Percentiles rank a stretch among this genome's conserved stretches.
phyloP scores from a whole-genome alignment of 2,888 invertebrate genomes.

The Hypercompe scribonia region DNA sequence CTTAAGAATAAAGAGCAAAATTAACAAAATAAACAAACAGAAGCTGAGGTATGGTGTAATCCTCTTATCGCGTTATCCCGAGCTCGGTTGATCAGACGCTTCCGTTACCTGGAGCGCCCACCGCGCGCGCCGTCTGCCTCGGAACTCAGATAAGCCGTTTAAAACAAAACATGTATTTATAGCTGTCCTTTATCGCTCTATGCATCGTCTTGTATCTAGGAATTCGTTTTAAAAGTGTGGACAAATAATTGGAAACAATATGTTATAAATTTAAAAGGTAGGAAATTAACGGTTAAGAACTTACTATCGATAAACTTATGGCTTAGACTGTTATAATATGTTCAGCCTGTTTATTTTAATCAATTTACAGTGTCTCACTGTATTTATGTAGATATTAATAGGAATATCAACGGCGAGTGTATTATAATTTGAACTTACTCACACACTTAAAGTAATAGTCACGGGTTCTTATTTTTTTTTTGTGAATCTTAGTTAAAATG shows the following conservation, averaged over 20 bases:
- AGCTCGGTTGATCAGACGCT: slow-evolving; percentile 61
- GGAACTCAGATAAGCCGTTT: slow-evolving; percentile 54
- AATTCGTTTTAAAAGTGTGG: slow-evolving; percentile 28
- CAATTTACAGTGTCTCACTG: no score
- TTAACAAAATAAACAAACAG: slow-evolving; percentile 68
- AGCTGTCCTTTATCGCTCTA: slow-evolving; percentile 37
- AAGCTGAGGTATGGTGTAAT: slow-evolving; percentile 62
- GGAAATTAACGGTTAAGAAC: background rate
- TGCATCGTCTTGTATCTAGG: slow-evolving; percentile 15
- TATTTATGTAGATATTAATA: no score
- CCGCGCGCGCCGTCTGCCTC: slow-evolving; percentile 39
- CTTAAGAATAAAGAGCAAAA: slow-evolving; percentile 58
- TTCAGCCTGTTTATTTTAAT: no score
- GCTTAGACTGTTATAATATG: no score
- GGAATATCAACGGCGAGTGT: no score
- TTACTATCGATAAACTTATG: background rate
- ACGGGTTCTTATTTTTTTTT: no score
- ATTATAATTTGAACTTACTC: no score
- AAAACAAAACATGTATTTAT: slow-evolving; percentile 57
- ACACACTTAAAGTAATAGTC: no score
- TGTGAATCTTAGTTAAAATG: no score
- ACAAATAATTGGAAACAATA: background rate
- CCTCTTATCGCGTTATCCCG: slow-evolving; percentile 70
- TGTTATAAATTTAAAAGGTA: background rate
- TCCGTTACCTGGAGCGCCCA: slow-evolving; percentile 55